Evolutionary conservation across 2,888 invertebrate genomes (phyloP).

Genomic region (Heteromyza rotundicornis): DNA sequence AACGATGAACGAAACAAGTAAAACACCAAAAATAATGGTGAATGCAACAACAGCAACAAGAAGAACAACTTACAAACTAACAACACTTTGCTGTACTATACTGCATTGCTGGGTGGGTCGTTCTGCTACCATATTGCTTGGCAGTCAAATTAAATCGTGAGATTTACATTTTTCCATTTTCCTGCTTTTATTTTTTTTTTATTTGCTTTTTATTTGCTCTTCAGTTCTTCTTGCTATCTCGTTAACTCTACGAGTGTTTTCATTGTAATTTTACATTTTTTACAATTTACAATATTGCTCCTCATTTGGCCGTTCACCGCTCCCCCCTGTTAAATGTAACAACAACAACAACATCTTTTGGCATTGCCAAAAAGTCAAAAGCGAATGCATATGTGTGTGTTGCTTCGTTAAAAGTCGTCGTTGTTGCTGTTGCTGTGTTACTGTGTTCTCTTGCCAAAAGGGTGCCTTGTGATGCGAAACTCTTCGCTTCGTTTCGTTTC

Average conservation of each 20-base stretch:
- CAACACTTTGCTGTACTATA: slow-evolving; percentile 11
- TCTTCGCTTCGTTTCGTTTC: neutral
- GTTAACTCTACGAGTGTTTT: neutral
- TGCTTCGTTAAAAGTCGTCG: slow-evolving; percentile 9
- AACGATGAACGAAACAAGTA: neutral
- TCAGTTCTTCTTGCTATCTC: neutral
- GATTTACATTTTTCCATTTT: slow-evolving; percentile 27
- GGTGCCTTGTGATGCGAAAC: neutral
- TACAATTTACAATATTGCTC: neutral
- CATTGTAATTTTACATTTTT: slow-evolving; percentile 1
- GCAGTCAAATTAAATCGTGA: slow-evolving; percentile 44
- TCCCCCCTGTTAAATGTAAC: too few species aligned
- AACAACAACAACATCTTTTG: neutral
- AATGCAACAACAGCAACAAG: slow-evolving; percentile 23
- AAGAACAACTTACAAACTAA: slow-evolving; percentile 11
- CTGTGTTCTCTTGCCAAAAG: neutral
- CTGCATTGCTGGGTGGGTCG: too few species aligned
- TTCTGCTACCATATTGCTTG: slow-evolving; percentile 25
- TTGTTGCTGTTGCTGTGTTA: slow-evolving; percentile 6
- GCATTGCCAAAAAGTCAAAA: neutral
- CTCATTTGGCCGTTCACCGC: neutral
- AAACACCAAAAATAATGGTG: slow-evolving; percentile 5
- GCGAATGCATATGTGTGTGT: neutral
- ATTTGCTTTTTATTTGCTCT: slow-evolving; percentile 5
- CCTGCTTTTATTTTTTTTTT: slow-evolving; percentile 7